These are phyloP conservation scores for Incurvaria masculella DNA, from an alignment of 2,888 invertebrate genomes.

Conservation along the genomic window DNA sequence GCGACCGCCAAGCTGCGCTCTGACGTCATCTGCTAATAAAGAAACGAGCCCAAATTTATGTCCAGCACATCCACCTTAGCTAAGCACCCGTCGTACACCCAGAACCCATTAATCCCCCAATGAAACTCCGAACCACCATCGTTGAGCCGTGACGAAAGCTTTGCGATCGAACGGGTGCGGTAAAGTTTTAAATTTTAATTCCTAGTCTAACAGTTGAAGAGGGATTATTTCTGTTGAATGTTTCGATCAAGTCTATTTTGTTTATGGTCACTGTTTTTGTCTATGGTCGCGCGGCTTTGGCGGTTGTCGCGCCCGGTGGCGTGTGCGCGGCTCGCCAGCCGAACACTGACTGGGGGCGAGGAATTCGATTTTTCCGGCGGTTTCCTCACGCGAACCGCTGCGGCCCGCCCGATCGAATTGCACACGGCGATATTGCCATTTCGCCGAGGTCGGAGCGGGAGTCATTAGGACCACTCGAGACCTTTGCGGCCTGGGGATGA, in stretches of 20 bases:
- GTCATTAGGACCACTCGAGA: too few species aligned
- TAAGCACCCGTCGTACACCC: not conserved
- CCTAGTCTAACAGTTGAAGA: too few species aligned
- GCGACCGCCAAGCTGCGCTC: not conserved
- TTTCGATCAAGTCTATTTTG: too few species aligned
- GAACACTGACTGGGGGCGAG: constrained; percentile 49
- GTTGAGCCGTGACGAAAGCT: not conserved
- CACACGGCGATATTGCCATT: constrained; percentile 42
- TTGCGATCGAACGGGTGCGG: not conserved
- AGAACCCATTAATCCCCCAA: not conserved
- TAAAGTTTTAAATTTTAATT: too few species aligned
- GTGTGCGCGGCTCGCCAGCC: constrained; percentile 50
- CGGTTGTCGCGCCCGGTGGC: constrained; percentile 26
- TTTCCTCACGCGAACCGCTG: constrained; percentile 50
- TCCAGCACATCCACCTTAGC: constrained; percentile 9
- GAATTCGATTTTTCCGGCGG: constrained; percentile 55
- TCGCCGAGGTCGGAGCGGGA: too few species aligned
- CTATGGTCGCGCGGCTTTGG: too few species aligned
- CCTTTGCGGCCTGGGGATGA: too few species aligned
- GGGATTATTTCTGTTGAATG: too few species aligned
- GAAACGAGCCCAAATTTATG: constrained; percentile 39
- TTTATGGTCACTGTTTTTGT: too few species aligned
- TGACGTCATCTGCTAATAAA: constrained; percentile 53
- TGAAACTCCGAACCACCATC: not conserved
- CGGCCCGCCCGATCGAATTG: constrained; percentile 54